Percentiles rank a stretch among this genome's conserved stretches.
Conservation (phyloP, 2,113 vertebrate genomes). For the Cheilinus undulatus region DNA sequence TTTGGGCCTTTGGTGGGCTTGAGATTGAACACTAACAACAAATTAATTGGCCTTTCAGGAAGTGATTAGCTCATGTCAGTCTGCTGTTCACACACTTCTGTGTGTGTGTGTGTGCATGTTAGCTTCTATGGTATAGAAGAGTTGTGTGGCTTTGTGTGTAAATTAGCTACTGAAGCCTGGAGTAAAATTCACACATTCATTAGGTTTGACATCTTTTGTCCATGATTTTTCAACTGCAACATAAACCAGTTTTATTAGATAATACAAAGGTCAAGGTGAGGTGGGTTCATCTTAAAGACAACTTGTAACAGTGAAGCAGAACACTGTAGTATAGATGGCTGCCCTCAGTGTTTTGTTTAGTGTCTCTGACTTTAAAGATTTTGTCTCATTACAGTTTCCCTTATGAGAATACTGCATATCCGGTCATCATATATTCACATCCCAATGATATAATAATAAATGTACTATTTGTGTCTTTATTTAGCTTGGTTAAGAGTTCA, state of each 20-base stretch:
- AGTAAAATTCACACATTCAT: neutral
- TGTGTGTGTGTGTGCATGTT: neutral
- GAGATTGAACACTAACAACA: slow-evolving; percentile 1
- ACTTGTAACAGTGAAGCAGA: too few relatives aligned
- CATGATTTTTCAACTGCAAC: neutral
- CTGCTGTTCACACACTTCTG: neutral
- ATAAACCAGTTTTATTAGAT: neutral
- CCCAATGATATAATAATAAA: too few relatives aligned
- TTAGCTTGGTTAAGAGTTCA: neutral
- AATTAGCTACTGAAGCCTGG: neutral
- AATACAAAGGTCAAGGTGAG: too few relatives aligned
- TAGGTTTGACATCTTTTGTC: neutral
- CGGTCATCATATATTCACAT: too few relatives aligned
- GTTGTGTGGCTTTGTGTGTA: too few relatives aligned
- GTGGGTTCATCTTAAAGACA: too few relatives aligned
- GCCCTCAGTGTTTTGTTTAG: too few relatives aligned
- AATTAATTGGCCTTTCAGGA: slow-evolving; percentile 11
- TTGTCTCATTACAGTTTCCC: too few relatives aligned
- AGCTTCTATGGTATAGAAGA: slow-evolving; percentile 1
- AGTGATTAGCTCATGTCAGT: slow-evolving; percentile 25
- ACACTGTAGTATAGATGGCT: too few relatives aligned
- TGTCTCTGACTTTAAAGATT: too few relatives aligned
- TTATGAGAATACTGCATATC: too few relatives aligned
- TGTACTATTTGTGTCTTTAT: neutral
- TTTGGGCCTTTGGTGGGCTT: slow-evolving; percentile 25